Evolutionary conservation across 2,888 invertebrate species (phyloP).

Genomic region (Melikaiella ostensackeni): DNA sequence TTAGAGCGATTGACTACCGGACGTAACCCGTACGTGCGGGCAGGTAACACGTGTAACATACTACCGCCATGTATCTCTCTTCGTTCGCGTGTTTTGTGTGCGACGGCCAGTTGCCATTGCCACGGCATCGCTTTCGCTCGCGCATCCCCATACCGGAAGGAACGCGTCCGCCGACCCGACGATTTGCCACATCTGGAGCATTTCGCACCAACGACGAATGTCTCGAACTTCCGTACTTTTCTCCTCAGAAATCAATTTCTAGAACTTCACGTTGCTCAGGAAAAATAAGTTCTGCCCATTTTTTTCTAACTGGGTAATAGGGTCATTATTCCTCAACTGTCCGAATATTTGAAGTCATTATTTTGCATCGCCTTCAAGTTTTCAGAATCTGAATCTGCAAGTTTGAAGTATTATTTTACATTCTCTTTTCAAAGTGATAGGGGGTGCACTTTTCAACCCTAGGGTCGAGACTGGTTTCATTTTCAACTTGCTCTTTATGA

Average conservation of each 20-base stretch:
- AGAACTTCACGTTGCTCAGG: background rate
- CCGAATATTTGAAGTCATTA: no score
- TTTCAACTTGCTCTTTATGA: no score
- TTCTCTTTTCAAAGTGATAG: no score
- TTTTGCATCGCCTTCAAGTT: no score
- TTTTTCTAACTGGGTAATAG: background rate
- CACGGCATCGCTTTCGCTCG: conserved; percentile 59
- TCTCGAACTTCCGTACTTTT: conserved; percentile 7
- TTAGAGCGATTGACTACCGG: conserved; percentile 77
- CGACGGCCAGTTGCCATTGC: conserved; percentile 61
- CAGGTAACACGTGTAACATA: conserved; percentile 77
- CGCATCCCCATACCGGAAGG: conserved; percentile 52
- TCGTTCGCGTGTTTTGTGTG: conserved; percentile 70
- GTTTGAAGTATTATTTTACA: no score
- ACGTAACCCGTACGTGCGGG: conserved; percentile 75
- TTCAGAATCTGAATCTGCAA: no score
- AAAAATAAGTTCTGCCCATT: background rate
- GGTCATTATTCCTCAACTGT: no score
- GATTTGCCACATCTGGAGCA: conserved; percentile 61
- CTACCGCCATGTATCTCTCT: conserved; percentile 75
- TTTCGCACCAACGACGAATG: conserved; percentile 44
- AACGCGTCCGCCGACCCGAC: conserved; percentile 51
- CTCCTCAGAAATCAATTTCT: background rate
- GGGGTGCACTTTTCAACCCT: no score
- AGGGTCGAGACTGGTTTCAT: no score